Evolutionary conservation across 2,888 invertebrate genomes (phyloP).

Genomic region (Corbicula japonica): DNA sequence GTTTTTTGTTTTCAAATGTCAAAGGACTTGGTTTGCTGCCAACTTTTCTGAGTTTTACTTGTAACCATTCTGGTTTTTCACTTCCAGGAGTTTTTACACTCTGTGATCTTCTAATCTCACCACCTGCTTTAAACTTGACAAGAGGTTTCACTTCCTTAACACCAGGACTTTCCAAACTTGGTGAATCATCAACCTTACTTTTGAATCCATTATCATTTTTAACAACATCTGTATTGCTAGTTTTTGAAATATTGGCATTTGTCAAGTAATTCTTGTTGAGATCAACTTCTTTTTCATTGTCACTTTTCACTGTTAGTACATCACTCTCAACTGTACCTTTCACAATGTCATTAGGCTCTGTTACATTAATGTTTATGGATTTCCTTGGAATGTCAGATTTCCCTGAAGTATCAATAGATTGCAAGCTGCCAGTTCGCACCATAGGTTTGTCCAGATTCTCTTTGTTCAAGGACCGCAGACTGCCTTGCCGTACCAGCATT

Average conservation of each 20-base stretch:
- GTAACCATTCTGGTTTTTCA: conserved; percentile 66
- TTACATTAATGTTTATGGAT: not conserved
- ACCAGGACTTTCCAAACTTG: conserved; percentile 23
- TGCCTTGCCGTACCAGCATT: conserved; percentile 61
- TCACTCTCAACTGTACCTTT: not conserved
- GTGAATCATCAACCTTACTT: not conserved
- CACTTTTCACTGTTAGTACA: not conserved
- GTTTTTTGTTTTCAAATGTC: conserved; percentile 1
- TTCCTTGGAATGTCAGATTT: conserved; percentile 4
- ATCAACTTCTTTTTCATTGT: conserved; percentile 27
- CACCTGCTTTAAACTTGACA: conserved; percentile 35
- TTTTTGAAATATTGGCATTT: conserved; percentile 18
- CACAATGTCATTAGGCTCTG: not conserved
- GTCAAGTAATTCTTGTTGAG: conserved; percentile 24
- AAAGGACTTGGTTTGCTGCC: conserved; percentile 47
- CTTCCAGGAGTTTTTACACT: conserved; percentile 57
- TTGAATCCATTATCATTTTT: not conserved
- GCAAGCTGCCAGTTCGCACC: conserved; percentile 64
- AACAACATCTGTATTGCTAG: not conserved
- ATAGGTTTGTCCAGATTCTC: conserved; percentile 33
- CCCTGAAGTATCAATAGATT: conserved; percentile 9
- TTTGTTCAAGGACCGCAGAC: conserved; percentile 30
- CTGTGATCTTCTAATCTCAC: conserved; percentile 59
- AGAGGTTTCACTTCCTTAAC: conserved; percentile 31
- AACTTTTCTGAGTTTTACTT: conserved; percentile 62